Evolutionary conservation across 2,888 invertebrate species (phyloP).

Genomic region (Agrenia bidenticulata): DNA sequence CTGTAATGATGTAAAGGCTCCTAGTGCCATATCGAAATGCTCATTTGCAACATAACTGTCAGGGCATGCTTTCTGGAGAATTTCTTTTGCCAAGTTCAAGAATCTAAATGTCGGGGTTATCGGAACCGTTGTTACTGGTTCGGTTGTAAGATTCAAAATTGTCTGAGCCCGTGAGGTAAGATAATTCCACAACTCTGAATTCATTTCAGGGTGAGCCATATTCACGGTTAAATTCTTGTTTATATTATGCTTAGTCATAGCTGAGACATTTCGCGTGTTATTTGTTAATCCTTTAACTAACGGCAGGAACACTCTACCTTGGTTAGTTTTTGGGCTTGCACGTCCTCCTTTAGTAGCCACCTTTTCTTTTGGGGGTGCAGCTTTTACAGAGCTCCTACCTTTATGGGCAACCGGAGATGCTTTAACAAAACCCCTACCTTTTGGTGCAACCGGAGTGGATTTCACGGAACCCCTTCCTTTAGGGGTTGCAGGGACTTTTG

Average conservation of each 20-base stretch:
- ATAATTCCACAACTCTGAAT: conserved; percentile 36
- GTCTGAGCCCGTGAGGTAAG: conserved; percentile 29
- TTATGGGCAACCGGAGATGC: too few species aligned
- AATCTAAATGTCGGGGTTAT: conserved; percentile 27
- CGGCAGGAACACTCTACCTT: too few species aligned
- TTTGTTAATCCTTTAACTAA: not conserved
- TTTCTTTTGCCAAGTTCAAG: conserved; percentile 26
- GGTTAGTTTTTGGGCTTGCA: too few species aligned
- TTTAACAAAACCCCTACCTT: too few species aligned
- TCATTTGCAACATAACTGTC: conserved; percentile 36
- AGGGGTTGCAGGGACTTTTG: too few species aligned
- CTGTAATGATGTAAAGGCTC: conserved; percentile 26
- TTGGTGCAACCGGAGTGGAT: too few species aligned
- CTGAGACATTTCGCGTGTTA: not conserved
- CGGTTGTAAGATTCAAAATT: conserved; percentile 17
- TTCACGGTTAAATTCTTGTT: conserved; percentile 16
- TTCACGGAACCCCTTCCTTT: too few species aligned
- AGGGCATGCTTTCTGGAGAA: conserved; percentile 38
- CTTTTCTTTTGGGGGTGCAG: too few species aligned
- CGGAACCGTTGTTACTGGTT: not conserved
- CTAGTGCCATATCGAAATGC: conserved; percentile 31
- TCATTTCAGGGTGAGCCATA: conserved; percentile 21
- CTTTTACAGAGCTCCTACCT: too few species aligned
- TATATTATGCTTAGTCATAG: conserved; percentile 18
- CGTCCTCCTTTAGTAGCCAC: too few species aligned